Evolutionary conservation across 1,140 invertebrate genomes (phyloP), one percentile per base, ranked within the genome.

Genomic region (Maniola jurtina): DNA sequence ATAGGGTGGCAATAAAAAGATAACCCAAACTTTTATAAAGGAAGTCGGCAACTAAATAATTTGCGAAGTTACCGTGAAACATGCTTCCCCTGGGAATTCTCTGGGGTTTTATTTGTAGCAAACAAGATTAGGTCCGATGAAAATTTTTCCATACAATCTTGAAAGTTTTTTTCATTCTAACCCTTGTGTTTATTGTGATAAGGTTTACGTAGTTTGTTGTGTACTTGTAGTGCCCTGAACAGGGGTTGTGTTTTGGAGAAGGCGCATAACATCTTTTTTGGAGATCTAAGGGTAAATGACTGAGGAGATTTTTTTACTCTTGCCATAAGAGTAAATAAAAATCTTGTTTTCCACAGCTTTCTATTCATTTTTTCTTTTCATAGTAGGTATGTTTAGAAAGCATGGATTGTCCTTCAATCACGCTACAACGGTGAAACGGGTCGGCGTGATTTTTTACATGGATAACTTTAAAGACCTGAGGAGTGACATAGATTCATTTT

Each of bases 61-160:
- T 68, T 64, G 47, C 55, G 35, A 60, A 64, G 61, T 54, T 68
- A 15, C 61, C 66, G 47, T 68, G 40, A 68, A 68, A 60, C 66
- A 54, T 67, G 55, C 54, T 38, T 64, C 66, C 38, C 66, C 35
- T 9, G 61, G 42, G 66, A 68, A 68, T 64, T 50, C 57, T 68
- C 61, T 40, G 56, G 57, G 56, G 48, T 64, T 64, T 68, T 64
- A 64, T 64, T 16, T 33, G 48, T 61, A 47, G 57, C 47, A 63
- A 64, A 68, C 61, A 64, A 68, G 61, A 68, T 64, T 64, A 68
- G 25, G 33, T 56, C 48, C 16, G 15, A 45, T 52, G 36, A 16
- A 61, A 61, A 15, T 48, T 61, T n/a, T 16, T 13, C 14, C 14
- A 16, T 40, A 57, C 40, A 40, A 57, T 55, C 13, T 55, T 34